Base-by-base conservation (phyloP, 37 sponge, comb jelly and placozoan genomes). In the Cladorhizidae sp. region DNA sequence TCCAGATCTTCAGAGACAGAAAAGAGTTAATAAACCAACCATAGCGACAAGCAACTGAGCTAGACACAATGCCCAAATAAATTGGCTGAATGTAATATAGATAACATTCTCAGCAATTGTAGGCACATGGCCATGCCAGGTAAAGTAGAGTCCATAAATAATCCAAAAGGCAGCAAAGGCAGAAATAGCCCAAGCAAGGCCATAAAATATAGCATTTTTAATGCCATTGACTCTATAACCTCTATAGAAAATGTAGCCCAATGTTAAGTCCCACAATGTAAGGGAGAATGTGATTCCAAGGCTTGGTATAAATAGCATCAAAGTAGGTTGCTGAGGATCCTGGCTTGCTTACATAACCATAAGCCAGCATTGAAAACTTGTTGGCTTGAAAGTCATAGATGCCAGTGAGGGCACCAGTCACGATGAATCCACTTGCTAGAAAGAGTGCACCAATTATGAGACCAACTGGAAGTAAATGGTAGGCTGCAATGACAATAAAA, bases 1-100 rank as follows among this genome's bases (percentile, higher is more conserved):
- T 75, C 97, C 97, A 97, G 29, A 93, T 63, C 45, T 73, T 54
- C 90, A 91, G 82, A 14, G 94, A 91, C 52, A n/a, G n/a, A n/a
- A n/a, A n/a, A n/a, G n/a, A n/a, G n/a, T n/a, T n/a, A n/a, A n/a
- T n/a, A n/a, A n/a, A n/a, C n/a, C n/a, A n/a, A n/a, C n/a, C n/a
- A n/a, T n/a, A n/a, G n/a, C n/a, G n/a, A n/a, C n/a, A n/a, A 97
- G 83, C 51, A 97, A 76, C 2, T 28, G 62, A 45, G 88, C 85
- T 57, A 75, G 70, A 36, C 22, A 40, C 28, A 91, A 45, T 89
- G 73, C 67, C 67, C 85, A 2, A 73, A 54, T 0, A 31, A 64
- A 40, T n/a, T n/a, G n/a, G n/a, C n/a, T n/a, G n/a, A n/a, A n/a
- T n/a, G n/a, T n/a, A n/a, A n/a, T n/a, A n/a, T 91, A 91, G 28